These are phyloP conservation scores for Stenopsyche tienmushanensis DNA, from an alignment of 1,140 invertebrate genomes.

Conservation along the genomic window DNA sequence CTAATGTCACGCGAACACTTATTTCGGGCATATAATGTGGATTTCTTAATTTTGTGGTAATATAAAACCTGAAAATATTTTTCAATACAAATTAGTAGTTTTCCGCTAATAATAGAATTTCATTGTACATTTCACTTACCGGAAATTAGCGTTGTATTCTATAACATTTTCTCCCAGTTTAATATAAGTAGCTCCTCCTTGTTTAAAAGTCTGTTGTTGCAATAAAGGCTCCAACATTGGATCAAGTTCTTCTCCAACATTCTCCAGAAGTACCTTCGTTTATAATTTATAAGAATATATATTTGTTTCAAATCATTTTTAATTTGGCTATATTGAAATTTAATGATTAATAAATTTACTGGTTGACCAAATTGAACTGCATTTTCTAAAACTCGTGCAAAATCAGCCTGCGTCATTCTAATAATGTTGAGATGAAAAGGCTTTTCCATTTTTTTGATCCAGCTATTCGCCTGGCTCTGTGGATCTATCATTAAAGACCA, in stretches of 20 bases:
- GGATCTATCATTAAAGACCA: constrained; percentile 95
- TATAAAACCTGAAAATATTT: constrained; percentile 72
- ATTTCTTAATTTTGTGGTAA: constrained; percentile 92
- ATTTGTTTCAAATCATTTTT: neutral
- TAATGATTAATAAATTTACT: constrained; percentile 46
- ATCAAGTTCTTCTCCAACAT: constrained; percentile 87
- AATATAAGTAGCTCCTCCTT: constrained; percentile 76
- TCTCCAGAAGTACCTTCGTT: constrained; percentile 77
- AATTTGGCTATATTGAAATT: neutral
- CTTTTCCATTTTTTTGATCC: constrained; percentile 93
- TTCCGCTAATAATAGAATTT: neutral
- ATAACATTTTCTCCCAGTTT: constrained; percentile 82
- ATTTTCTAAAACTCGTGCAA: constrained; percentile 84
- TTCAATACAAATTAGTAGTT: neutral
- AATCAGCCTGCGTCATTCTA: constrained; percentile 78
- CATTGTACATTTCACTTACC: constrained; percentile 53
- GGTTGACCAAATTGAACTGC: constrained; percentile 92
- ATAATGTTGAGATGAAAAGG: constrained; percentile 81
- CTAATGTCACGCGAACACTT: constrained; percentile 87
- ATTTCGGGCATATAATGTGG: constrained; percentile 92
- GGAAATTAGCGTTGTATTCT: constrained; percentile 84
- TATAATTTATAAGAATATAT: constrained; percentile 40
- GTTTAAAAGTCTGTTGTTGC: constrained; percentile 86
- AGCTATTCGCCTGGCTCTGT: constrained; percentile 91
- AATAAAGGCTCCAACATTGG: constrained; percentile 86